A percentile compares a stretch with the other conserved stretches of the same genome.
These are phyloP conservation scores for Bugulina stolonifera DNA, from an alignment of 2,888 invertebrate genomes.

Conservation along the genomic window DNA sequence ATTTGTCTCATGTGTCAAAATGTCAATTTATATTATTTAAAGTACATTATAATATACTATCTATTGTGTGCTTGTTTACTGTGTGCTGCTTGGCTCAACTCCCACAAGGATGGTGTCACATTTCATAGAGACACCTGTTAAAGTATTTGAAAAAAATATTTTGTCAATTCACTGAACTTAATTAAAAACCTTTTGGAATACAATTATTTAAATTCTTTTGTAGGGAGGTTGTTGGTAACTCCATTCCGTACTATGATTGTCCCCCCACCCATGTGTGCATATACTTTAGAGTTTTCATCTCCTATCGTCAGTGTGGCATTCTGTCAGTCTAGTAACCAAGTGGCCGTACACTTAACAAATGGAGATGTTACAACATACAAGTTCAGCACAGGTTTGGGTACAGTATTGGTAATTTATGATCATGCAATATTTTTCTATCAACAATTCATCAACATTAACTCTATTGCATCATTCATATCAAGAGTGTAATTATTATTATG, in stretches of 20 bases:
- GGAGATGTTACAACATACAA: conserved; percentile 7
- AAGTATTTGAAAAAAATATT: too few relatives aligned
- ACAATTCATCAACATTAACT: too few relatives aligned
- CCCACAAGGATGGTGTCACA: too few relatives aligned
- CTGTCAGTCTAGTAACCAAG: conserved; percentile 33
- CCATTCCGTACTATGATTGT: conserved; percentile 67
- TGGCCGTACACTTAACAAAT: conserved; percentile 35
- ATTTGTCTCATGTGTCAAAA: too few relatives aligned
- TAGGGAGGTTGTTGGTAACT: conserved; percentile 63
- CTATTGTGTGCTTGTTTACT: too few relatives aligned
- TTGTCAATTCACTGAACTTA: too few relatives aligned
- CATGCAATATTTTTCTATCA: background rate
- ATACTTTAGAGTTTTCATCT: conserved; percentile 58
- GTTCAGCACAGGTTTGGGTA: background rate
- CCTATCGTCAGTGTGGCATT: conserved; percentile 53
- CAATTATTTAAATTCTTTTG: background rate
- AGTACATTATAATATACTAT: too few relatives aligned
- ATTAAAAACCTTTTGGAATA: background rate
- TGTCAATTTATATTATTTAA: too few relatives aligned
- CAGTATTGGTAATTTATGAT: background rate
- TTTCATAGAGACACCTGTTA: too few relatives aligned
- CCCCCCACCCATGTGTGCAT: conserved; percentile 77
- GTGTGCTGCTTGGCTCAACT: too few relatives aligned
- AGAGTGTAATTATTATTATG: too few relatives aligned
- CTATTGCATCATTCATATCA: too few relatives aligned